Percentiles rank a stretch among this genome's conserved stretches.
Evolutionary conservation across 2,797 vertebrate species (phyloP).

Genomic region (Acanthurus leucopareius): DNA sequence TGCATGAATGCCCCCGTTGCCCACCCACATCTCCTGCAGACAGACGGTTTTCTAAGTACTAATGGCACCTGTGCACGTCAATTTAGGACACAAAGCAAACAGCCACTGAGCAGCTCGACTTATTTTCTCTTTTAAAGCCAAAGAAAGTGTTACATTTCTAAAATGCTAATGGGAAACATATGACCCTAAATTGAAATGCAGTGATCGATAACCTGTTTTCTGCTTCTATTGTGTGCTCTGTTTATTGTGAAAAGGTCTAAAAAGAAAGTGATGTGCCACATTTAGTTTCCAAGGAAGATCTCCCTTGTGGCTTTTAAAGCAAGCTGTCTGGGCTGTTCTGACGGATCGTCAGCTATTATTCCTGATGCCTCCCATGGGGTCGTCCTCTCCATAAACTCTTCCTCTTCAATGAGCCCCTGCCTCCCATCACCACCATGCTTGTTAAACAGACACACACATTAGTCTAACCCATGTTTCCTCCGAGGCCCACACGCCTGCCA

Average conservation of each 20-base stretch:
- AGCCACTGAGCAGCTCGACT: background rate
- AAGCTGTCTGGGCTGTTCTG: constrained; percentile 65
- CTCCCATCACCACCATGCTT: constrained; percentile 74
- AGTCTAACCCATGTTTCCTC: constrained; percentile 81
- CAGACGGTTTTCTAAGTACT: constrained; percentile 20
- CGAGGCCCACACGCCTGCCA: constrained; percentile 74
- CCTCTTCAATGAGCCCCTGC: constrained; percentile 65
- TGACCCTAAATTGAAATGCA: constrained; percentile 12
- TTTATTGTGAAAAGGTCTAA: constrained; percentile 30
- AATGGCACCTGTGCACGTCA: constrained; percentile 35
- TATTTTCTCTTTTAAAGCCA: background rate
- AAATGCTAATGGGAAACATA: constrained; percentile 10
- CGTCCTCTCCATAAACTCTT: constrained; percentile 78
- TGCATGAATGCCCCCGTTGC: background rate
- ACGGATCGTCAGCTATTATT: constrained; percentile 77
- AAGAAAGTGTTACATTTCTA: background rate
- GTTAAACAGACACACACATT: constrained; percentile 84
- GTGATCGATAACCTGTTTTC: constrained; percentile 44
- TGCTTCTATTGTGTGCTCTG: constrained; percentile 5
- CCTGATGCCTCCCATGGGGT: constrained; percentile 74
- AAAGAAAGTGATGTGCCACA: constrained; percentile 27
- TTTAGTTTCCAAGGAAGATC: constrained; percentile 35
- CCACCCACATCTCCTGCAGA: constrained; percentile 16
- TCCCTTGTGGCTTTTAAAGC: constrained; percentile 70
- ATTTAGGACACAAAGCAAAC: constrained; percentile 28